Base-by-base conservation (phyloP, 2,888 invertebrate genomes). In the Gryllus longicercus region DNA sequence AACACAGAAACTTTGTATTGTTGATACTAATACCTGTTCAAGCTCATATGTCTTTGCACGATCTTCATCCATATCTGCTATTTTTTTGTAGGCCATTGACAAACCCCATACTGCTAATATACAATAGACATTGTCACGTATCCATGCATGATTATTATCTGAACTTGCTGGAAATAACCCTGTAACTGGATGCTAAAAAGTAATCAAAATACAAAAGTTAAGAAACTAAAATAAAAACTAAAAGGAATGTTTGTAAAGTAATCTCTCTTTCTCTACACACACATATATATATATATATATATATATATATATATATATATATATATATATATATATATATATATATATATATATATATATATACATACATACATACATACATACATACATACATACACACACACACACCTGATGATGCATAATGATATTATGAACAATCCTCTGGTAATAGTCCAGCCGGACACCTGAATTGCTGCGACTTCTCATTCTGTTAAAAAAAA, bases 21-120 rank as follows among this genome's bases (percentile, higher is more conserved):
- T 63, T 63, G 63, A 16, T 8, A 63, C 14, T 63, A 5, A n/a
- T 63, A 90, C 91, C 87, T 91, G 98, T 87, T 99, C 98, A 50
- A 99, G 89, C 87, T 99, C 99, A 86, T 98, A 99, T 0, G 98
- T 96, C 88, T 98, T 99, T 8, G 98, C 97, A 82, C 98, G 90
- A 87, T 99, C 99, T 89, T 99, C 99, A 88, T 99, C 99, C 86
- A 97, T 95, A 87, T 99, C 99, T 1, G 98, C 98, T 86, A 96
- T 97, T 89, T 99, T 99, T 87, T 97, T 97, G 86, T 99, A 99
- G 0, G 99, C 96, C 94, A 99, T 95, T 0, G 98, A 96, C 18
- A 99, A 89, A 0, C 98, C 98, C 99, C 99, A 99, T 50, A 99
- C 96, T 16, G 98, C 96, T 85, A 99, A 89, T 84, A 98, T 96